Conservation (phyloP, 1,140 invertebrate genomes). For the Drosophila sechellia region DNA sequence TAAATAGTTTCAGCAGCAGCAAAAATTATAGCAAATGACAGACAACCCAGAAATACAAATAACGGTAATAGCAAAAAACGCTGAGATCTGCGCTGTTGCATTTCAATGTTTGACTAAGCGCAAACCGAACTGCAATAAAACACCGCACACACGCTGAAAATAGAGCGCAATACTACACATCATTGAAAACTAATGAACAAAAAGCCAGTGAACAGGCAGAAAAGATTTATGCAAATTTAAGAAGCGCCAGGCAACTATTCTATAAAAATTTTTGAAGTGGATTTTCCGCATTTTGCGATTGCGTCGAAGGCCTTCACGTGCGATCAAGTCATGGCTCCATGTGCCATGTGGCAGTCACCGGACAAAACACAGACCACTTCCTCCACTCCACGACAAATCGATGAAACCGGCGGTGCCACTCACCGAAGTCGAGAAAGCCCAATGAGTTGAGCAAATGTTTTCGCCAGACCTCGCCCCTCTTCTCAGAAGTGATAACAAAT, state of each 20-base stretch:
- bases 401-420: conserved; percentile 5
- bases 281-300: conserved; percentile 43
- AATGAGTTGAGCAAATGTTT: conserved; percentile 72
- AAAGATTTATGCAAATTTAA: conserved; percentile 46
- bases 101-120: conserved; percentile 29
- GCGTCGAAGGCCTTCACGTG: conserved; percentile 64
- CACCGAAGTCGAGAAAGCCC: conserved; percentile 32
- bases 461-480: conserved; percentile 31
- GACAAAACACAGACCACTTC: neutral
- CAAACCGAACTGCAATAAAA: conserved; percentile 60
- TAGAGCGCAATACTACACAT: conserved; percentile 21
- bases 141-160: conserved; percentile 27
- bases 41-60: conserved; percentile 8
- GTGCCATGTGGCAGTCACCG: conserved; percentile 53
- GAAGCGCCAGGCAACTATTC: conserved; percentile 20
- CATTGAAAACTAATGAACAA: conserved; percentile 37
- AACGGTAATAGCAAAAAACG: conserved; percentile 7
- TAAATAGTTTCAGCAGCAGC: neutral
- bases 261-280: conserved; percentile 16
- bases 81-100: conserved; percentile 7
- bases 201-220: conserved; percentile 8
- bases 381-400: neutral
- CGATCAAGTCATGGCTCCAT: conserved; percentile 72
- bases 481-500: conserved; percentile 25
- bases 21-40: conserved; percentile 5